A percentile compares a stretch with the other conserved stretches of the same genome.
Evolutionary conservation across 2,888 invertebrate genomes (phyloP).

Genomic region (Crepidodera aurea): DNA sequence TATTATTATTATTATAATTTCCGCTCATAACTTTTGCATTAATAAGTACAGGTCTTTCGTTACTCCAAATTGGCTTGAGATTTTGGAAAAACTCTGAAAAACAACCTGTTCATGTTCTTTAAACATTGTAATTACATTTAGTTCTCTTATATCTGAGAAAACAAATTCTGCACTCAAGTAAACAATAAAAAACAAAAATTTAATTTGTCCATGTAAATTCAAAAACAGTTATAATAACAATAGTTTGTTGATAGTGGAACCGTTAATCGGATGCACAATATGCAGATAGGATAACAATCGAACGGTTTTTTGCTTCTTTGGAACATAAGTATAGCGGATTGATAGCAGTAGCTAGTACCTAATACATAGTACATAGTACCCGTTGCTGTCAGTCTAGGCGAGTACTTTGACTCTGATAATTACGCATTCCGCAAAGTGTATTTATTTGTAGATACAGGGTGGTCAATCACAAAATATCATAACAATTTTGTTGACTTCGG

Average conservation of each 20-base stretch:
- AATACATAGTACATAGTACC: background rate
- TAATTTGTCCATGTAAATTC: background rate
- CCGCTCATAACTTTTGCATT: too few relatives aligned
- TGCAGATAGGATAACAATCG: constrained; percentile 21
- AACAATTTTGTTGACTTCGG: too few relatives aligned
- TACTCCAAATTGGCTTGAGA: too few relatives aligned
- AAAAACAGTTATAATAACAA: constrained; percentile 1
- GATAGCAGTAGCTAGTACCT: constrained; percentile 11
- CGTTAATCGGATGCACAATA: constrained; percentile 16
- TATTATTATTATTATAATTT: too few relatives aligned
- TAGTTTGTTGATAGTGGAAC: constrained; percentile 4
- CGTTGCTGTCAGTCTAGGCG: constrained; percentile 14
- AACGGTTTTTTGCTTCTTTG: constrained; percentile 18
- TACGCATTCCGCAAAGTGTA: constrained; percentile 42
- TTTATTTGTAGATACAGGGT: constrained; percentile 30
- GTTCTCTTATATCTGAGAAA: too few relatives aligned
- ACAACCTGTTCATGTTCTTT: too few relatives aligned
- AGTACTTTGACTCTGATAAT: constrained; percentile 42
- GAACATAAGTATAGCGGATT: constrained; percentile 2
- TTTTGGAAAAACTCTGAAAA: too few relatives aligned
- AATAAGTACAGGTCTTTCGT: too few relatives aligned
- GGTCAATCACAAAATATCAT: too few relatives aligned
- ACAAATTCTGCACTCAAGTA: too few relatives aligned
- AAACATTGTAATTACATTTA: too few relatives aligned
- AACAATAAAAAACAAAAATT: too few relatives aligned